Conservation (phyloP, 2,888 invertebrate genomes). For the Rutpela maculata region DNA sequence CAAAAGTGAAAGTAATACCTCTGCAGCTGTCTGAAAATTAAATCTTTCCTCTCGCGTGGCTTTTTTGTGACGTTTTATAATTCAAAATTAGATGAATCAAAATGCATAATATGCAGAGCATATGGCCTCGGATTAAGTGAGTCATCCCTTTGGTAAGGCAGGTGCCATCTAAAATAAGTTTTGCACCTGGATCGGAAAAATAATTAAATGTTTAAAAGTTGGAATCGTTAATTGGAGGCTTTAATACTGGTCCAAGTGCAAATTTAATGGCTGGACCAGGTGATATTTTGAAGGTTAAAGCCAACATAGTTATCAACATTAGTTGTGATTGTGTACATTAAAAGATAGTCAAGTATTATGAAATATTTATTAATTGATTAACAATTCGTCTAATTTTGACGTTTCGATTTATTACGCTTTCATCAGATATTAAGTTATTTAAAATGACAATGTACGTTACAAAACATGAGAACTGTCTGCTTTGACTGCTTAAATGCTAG, state of each 20-base stretch:
- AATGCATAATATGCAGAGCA: conserved; percentile 18
- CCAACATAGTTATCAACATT: not conserved
- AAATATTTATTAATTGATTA: too few relatives aligned
- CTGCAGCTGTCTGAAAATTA: conserved; percentile 7
- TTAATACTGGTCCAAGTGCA: conserved; percentile 7
- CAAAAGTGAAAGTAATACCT: not conserved
- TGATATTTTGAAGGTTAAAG: not conserved
- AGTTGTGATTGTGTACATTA: not conserved
- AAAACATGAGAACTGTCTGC: too few relatives aligned
- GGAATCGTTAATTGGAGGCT: not conserved
- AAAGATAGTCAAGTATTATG: too few relatives aligned
- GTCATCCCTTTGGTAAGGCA: conserved; percentile 44
- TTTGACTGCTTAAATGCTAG: too few relatives aligned
- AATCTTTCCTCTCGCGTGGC: not conserved
- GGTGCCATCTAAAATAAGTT: conserved; percentile 48
- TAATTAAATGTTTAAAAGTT: not conserved
- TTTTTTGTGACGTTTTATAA: not conserved
- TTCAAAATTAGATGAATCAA: conserved; percentile 9
- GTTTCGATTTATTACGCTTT: too few relatives aligned
- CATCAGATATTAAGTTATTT: too few relatives aligned
- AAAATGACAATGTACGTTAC: too few relatives aligned
- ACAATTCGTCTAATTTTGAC: too few relatives aligned
- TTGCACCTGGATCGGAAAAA: conserved; percentile 49
- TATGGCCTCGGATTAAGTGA: conserved; percentile 29
- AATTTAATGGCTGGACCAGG: conserved; percentile 11